Percentiles rank a stretch among this genome's conserved stretches.
These are phyloP conservation scores for Trichacis sp. DNA, from an alignment of 2,888 invertebrate genomes.

Conservation along the genomic window DNA sequence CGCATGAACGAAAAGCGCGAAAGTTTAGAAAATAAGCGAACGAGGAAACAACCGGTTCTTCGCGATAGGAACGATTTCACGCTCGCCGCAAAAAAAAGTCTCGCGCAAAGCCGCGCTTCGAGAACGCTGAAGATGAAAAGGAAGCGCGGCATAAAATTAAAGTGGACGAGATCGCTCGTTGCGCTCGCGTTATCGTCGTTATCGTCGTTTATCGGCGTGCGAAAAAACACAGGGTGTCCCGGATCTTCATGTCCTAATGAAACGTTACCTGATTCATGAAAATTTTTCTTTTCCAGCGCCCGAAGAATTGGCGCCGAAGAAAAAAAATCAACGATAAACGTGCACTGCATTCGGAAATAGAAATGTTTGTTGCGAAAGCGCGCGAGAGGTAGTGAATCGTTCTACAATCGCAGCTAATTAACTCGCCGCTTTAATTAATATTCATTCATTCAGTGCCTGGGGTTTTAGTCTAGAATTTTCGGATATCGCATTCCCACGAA, in stretches of 20 bases:
- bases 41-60: slow-evolving; percentile 40
- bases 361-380: background rate
- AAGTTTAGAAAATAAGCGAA: background rate
- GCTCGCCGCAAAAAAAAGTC: slow-evolving; percentile 16
- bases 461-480: background rate
- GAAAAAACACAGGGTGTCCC: too few relatives aligned
- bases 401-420: slow-evolving; percentile 9
- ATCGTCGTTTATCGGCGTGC: too few relatives aligned
- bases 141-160: slow-evolving; percentile 6
- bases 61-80: slow-evolving; percentile 45
- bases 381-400: background rate
- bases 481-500: background rate
- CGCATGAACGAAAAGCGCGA: too few relatives aligned
- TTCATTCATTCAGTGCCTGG: slow-evolving; percentile 4
- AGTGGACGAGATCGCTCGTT: slow-evolving; percentile 2
- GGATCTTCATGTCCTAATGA: too few relatives aligned
- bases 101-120: background rate
- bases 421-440: slow-evolving; percentile 15
- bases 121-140: slow-evolving; percentile 1
- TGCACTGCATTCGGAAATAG: background rate
- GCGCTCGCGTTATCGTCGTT: background rate
- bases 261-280: too few relatives aligned
- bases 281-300: too few relatives aligned
- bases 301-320: background rate
- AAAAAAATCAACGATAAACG: background rate